These are phyloP conservation scores for Geotrupes spiniger DNA, from an alignment of 2,888 invertebrate species.

Conservation along the genomic window DNA sequence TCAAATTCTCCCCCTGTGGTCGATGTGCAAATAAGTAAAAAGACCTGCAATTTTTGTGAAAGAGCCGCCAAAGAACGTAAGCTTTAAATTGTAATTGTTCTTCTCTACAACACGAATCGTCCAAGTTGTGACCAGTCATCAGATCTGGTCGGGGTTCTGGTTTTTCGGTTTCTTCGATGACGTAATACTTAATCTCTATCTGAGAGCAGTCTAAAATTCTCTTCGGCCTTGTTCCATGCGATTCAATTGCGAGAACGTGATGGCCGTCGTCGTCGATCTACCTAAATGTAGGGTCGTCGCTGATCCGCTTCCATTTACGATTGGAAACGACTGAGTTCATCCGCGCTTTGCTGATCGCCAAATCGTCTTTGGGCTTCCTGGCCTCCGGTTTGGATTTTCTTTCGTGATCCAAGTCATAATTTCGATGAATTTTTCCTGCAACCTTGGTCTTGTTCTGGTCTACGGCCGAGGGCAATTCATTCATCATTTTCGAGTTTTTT, in stretches of 20 bases:
- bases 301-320: constrained; percentile 40
- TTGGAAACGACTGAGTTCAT: constrained; percentile 42
- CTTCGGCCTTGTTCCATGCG: background rate
- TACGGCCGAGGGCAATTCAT: constrained; percentile 40
- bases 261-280: constrained; percentile 31
- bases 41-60: constrained; percentile 4
- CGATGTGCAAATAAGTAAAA: background rate
- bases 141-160: constrained; percentile 9
- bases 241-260: background rate
- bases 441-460: constrained; percentile 38
- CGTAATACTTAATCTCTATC: constrained; percentile 23
- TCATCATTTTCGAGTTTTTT: constrained; percentile 35
- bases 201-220: constrained; percentile 21
- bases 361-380: constrained; percentile 39
- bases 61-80: constrained; percentile 10
- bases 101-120: constrained; percentile 26
- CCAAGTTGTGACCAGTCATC: constrained; percentile 31
- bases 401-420: constrained; percentile 33
- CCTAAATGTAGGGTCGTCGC: constrained; percentile 36
- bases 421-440: constrained; percentile 39
- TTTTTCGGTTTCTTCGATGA: constrained; percentile 11
- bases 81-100: constrained; percentile 9
- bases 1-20: constrained; percentile 14
- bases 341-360: constrained; percentile 45
- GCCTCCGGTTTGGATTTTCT: constrained; percentile 37